Base-by-base conservation (phyloP, 2,113 vertebrate genomes). In the Callionymus lyra region DNA sequence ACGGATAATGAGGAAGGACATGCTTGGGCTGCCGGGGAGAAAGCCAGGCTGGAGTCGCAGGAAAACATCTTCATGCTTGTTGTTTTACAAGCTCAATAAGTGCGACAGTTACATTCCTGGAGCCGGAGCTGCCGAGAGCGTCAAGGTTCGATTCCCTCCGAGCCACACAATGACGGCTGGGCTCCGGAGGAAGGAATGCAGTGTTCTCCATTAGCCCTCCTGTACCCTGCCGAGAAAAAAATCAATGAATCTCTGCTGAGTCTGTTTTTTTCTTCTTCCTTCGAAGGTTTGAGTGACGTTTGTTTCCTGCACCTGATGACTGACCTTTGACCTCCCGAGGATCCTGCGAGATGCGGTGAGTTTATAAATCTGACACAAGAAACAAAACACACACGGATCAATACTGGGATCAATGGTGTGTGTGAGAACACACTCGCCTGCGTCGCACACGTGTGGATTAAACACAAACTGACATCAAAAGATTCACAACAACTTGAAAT, bases 1-100 rank as follows among this genome's bases (percentile, higher is more conserved):
- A 72, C 80, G 86, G 85, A 89, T 91, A 90, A 93, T 90, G 88
- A 89, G 81, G 78, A 80, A 78, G 79, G 87, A 84, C 87, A 87
- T 85, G 83, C 80, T 73, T 82, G 70, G 83, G 55, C 82, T 89
- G 81, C 76, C 65, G 49, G 74, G 84, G 52, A 59, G 56, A 86
- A 86, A 59, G 55, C 60, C 51, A 82, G 81, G 77, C 77, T 81
- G 75, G 76, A 84, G 81, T 75, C 79, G 55, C 55, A 60, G 63
- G 55, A 36, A 21, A 59, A 61, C 59, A 53, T 59, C 61, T 63
- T 66, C 42, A 31, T 56, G 58, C 50, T 12, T 70, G 60, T 73
- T 72, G 67, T 71, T 64, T 65, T 55, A 52, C 62, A 42, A 43
- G 51, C 56, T 61, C 44, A 56, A 63, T 60, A 46, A 69, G 40